Percentiles rank a stretch among this genome's conserved stretches.
These are phyloP conservation scores for Thera obeliscata DNA, from an alignment of 2,888 invertebrate species.

Conservation along the genomic window DNA sequence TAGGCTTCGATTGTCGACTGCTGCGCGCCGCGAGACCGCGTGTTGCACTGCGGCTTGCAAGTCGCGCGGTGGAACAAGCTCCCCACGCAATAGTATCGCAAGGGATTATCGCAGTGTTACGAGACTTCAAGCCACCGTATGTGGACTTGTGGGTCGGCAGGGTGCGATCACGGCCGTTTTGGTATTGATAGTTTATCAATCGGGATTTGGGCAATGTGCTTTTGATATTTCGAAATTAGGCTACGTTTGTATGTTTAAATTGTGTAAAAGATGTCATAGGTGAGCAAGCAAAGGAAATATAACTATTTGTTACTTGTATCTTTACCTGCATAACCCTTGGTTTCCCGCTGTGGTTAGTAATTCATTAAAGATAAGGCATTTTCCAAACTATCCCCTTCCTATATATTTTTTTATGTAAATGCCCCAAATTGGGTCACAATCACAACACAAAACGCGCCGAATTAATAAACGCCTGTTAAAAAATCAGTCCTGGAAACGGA, in stretches of 20 bases:
- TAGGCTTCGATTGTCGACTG: conserved; percentile 58
- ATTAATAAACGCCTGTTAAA: too few relatives aligned
- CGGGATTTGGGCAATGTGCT: conserved; percentile 11
- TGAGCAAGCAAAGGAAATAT: background rate
- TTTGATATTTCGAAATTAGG: conserved; percentile 11
- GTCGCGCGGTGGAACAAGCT: conserved; percentile 55
- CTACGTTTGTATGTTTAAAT: background rate
- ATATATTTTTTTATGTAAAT: too few relatives aligned
- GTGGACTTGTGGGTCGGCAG: conserved; percentile 68
- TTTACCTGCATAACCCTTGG: background rate
- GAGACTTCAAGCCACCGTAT: conserved; percentile 59
- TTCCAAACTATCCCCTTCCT: too few relatives aligned
- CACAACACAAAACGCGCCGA: too few relatives aligned
- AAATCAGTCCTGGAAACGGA: background rate
- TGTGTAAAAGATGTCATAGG: background rate
- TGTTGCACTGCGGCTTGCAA: conserved; percentile 63
- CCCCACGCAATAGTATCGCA: conserved; percentile 53
- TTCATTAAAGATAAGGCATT: too few relatives aligned
- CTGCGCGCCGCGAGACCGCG: conserved; percentile 76
- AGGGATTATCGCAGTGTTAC: conserved; percentile 66
- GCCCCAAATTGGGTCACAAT: too few relatives aligned
- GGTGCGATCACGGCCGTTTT: conserved; percentile 47
- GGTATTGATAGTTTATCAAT: conserved; percentile 25
- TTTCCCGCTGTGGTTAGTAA: too few relatives aligned
- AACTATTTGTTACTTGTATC: background rate